These are phyloP conservation scores for Sitodiplosis mosellana DNA, from an alignment of 1,140 invertebrate species.

Conservation along the genomic window DNA sequence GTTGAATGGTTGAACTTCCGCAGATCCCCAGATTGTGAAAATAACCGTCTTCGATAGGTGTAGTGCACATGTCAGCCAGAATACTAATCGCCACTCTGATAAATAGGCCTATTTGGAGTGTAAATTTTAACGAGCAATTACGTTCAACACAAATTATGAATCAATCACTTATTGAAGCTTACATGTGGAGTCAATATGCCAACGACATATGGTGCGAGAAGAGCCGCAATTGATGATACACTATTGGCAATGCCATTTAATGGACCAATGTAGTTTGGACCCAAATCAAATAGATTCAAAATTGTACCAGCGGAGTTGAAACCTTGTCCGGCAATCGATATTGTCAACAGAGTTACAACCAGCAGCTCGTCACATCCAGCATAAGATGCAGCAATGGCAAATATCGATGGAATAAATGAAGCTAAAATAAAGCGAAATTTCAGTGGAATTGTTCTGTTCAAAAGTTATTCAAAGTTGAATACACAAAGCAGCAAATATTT, in stretches of 20 bases:
- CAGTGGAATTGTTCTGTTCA: neutral
- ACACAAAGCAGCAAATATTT: slow-evolving; percentile 50
- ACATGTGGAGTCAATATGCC: slow-evolving; percentile 55
- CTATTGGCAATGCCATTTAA: slow-evolving; percentile 67
- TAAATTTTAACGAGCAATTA: too few relatives aligned
- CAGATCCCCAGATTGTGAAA: slow-evolving; percentile 51
- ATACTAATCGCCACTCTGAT: slow-evolving; percentile 60
- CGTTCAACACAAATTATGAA: too few relatives aligned
- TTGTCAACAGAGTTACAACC: slow-evolving; percentile 44
- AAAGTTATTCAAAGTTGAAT: neutral
- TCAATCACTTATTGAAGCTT: too few relatives aligned
- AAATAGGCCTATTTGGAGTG: slow-evolving; percentile 40
- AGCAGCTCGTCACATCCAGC: slow-evolving; percentile 47
- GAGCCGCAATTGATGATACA: slow-evolving; percentile 61
- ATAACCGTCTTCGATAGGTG: slow-evolving; percentile 53
- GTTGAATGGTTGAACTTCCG: slow-evolving; percentile 54
- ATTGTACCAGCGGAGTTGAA: slow-evolving; percentile 59
- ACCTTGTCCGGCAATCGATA: slow-evolving; percentile 56
- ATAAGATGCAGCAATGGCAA: slow-evolving; percentile 61
- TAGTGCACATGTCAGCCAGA: slow-evolving; percentile 59
- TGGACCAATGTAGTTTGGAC: slow-evolving; percentile 63
- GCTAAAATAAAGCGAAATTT: slow-evolving; percentile 25
- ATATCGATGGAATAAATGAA: slow-evolving; percentile 52
- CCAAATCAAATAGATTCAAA: slow-evolving; percentile 65
- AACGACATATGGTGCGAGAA: slow-evolving; percentile 57